Conservation (phyloP, 2,888 invertebrate genomes). For the Drosophila vallismaia region DNA sequence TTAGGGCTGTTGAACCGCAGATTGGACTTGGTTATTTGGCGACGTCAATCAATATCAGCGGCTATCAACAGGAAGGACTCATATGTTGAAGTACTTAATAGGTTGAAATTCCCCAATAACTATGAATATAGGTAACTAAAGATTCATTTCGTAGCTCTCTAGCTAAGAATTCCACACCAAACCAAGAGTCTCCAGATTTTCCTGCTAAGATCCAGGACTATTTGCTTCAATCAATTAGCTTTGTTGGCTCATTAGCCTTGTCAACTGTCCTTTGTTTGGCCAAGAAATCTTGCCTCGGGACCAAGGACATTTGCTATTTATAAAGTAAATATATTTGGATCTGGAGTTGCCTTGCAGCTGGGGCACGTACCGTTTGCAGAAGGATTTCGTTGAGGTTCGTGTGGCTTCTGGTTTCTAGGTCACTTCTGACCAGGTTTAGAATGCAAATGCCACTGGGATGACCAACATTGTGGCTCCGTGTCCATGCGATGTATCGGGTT, state of each 20-base stretch:
- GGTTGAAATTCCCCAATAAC: neutral
- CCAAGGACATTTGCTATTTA: neutral
- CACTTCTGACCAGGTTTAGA: conserved; percentile 18
- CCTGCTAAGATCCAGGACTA: no score
- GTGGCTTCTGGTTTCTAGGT: conserved; percentile 31
- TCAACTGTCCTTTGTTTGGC: conserved; percentile 24
- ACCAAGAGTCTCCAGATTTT: neutral
- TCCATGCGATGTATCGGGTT: conserved; percentile 22
- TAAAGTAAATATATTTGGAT: conserved; percentile 8
- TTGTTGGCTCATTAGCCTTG: conserved; percentile 16
- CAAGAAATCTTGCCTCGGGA: conserved; percentile 13
- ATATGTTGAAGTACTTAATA: neutral
- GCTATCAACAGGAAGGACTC: conserved; percentile 9
- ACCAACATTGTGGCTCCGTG: conserved; percentile 21
- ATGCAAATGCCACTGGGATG: conserved; percentile 27
- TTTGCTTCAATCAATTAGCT: conserved; percentile 4
- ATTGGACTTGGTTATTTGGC: neutral
- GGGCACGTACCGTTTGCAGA: conserved; percentile 22
- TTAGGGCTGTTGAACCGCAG: neutral
- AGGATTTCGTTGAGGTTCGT: conserved; percentile 13
- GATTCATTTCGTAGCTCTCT: no score
- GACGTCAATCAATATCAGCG: conserved; percentile 8
- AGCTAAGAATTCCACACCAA: neutral
- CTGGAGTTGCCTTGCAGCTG: conserved; percentile 11
- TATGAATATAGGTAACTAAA: no score